phyloP scores from a whole-genome alignment of 1,140 invertebrate species.

The Neodiprion virginianus region DNA sequence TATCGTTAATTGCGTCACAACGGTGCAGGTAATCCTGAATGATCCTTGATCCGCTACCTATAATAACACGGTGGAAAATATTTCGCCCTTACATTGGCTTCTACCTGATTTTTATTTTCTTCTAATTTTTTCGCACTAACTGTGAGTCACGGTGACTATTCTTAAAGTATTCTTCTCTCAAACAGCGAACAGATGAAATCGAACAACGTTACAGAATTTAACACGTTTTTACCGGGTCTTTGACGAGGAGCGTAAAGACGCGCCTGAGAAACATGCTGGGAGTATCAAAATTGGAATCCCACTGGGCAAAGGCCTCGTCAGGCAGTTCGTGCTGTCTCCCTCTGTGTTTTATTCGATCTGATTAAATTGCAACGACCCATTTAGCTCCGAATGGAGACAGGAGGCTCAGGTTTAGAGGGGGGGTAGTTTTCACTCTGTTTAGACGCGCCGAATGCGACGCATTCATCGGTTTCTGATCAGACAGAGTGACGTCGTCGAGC shows the following conservation, averaged over 20 bases:
- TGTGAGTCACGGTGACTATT: too few species aligned
- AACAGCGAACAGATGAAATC: too few species aligned
- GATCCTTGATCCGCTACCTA: background rate
- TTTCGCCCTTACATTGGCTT: background rate
- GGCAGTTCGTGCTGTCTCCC: background rate
- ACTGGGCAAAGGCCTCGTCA: background rate
- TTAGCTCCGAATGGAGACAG: background rate
- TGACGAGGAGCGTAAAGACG: background rate
- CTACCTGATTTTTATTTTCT: background rate
- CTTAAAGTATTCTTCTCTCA: too few species aligned
- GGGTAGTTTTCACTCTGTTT: too few species aligned
- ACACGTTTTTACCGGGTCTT: too few species aligned
- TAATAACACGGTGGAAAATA: background rate
- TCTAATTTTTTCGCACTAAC: too few species aligned
- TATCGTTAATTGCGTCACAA: background rate
- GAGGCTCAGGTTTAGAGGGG: too few species aligned
- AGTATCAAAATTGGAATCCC: conserved; percentile 5
- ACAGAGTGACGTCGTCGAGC: too few species aligned
- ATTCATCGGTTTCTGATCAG: too few species aligned
- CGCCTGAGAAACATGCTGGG: background rate
- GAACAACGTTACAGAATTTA: too few species aligned
- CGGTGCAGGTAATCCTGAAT: background rate
- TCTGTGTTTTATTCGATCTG: background rate
- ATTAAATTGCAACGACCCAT: conserved; percentile 3
- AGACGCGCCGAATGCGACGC: too few species aligned